Percentiles rank a stretch among this genome's conserved stretches.
phyloP scores from a whole-genome alignment of 2,888 invertebrate species.

The Sarcophaga rosellei region DNA sequence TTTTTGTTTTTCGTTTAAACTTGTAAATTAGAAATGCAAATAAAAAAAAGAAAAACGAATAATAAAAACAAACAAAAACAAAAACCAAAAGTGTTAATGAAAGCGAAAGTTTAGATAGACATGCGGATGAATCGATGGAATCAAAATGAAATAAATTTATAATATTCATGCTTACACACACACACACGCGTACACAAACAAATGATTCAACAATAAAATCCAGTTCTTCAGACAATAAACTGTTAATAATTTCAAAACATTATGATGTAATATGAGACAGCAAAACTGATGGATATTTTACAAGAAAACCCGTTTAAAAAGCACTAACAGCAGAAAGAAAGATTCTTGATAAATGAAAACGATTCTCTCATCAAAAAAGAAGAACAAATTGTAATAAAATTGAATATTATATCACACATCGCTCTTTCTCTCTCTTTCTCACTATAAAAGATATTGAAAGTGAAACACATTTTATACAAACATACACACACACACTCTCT shows the following conservation, averaged over 20 bases:
- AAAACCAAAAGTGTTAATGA: constrained; percentile 45
- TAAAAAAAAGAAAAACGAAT: background rate
- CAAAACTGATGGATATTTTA: background rate
- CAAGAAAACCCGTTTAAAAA: constrained; percentile 1
- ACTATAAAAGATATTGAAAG: constrained; percentile 32
- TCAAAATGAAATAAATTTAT: background rate
- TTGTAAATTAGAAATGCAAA: constrained; percentile 49
- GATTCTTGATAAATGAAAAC: background rate
- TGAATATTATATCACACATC: too few species aligned
- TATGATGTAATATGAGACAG: background rate
- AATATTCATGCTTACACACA: background rate
- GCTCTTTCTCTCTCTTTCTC: too few species aligned
- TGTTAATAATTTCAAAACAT: background rate
- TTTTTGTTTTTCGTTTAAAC: background rate
- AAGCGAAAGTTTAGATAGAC: constrained; percentile 58
- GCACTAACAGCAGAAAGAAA: background rate
- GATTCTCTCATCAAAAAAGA: background rate
- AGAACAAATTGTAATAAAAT: background rate
- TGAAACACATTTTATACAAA: background rate
- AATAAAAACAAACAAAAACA: background rate
- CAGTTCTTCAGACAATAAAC: constrained; percentile 33
- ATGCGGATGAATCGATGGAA: background rate
- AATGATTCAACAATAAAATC: constrained; percentile 17
- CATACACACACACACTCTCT: background rate
- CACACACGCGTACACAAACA: background rate